Conservation (phyloP, 2,113 vertebrate species). For the Cariama cristata region DNA sequence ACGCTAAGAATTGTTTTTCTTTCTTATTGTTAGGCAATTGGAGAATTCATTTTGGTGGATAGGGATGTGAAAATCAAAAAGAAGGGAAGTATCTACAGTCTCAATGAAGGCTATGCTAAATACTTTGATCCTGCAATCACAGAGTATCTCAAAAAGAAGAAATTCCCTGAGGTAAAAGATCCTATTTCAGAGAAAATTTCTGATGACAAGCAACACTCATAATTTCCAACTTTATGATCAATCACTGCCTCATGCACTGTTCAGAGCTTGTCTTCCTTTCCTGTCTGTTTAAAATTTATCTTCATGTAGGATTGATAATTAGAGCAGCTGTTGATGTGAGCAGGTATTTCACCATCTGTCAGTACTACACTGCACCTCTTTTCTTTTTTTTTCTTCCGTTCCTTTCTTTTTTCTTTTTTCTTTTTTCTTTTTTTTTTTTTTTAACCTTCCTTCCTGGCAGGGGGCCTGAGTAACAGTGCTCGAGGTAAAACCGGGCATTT, state of each 20-base stretch:
- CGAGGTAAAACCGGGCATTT: neutral
- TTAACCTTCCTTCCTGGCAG: neutral
- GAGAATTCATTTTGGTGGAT: slow-evolving; percentile 95
- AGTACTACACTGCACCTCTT: neutral
- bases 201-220: neutral
- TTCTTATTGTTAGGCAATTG: slow-evolving; percentile 84
- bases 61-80: slow-evolving; percentile 94
- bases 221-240: neutral
- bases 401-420: too few species aligned
- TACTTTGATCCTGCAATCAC: slow-evolving; percentile 90
- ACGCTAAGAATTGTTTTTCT: neutral
- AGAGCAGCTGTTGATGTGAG: neutral
- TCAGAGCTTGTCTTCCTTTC: neutral
- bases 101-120: slow-evolving; percentile 96
- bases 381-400: too few species aligned
- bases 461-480: neutral
- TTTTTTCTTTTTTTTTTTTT: neutral
- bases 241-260: neutral
- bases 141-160: slow-evolving; percentile 94
- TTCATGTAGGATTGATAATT: neutral
- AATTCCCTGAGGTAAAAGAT: slow-evolving; percentile 87
- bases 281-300: neutral
- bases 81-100: slow-evolving; percentile 95
- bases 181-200: neutral
- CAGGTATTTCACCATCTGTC: neutral